Evolutionary conservation across 1,140 invertebrate species (phyloP).

Genomic region (Caenorhabditis inopinata): DNA sequence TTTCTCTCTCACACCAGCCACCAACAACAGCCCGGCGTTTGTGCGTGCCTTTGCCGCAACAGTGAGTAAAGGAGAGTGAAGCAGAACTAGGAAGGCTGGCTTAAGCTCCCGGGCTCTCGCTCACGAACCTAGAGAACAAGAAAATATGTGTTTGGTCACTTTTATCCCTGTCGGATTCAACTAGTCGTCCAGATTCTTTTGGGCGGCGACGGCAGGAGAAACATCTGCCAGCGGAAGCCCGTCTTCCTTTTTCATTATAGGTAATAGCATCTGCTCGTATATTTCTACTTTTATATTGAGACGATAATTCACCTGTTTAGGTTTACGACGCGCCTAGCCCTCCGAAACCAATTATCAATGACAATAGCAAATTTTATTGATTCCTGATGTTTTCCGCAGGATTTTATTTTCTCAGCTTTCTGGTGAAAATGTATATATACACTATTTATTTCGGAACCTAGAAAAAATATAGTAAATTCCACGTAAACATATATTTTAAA

Average conservation of each 20-base stretch:
- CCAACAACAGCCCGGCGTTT: constrained; percentile 9
- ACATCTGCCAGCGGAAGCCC: neutral
- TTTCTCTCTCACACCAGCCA: constrained; percentile 19
- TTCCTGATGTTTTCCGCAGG: too few species aligned
- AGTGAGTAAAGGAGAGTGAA: constrained; percentile 4
- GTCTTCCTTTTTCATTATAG: neutral
- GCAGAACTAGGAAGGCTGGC: neutral
- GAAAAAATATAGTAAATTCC: too few species aligned
- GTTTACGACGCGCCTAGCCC: neutral
- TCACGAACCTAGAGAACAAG: constrained; percentile 1
- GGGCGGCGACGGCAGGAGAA: neutral
- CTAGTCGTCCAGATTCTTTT: neutral
- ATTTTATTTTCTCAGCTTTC: too few species aligned
- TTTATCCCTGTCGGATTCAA: neutral
- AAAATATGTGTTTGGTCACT: constrained; percentile 22
- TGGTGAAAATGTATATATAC: too few species aligned
- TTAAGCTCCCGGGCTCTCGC: neutral
- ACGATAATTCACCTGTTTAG: constrained; percentile 19
- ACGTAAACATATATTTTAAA: too few species aligned
- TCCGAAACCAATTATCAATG: constrained; percentile 8
- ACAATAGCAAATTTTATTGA: too few species aligned
- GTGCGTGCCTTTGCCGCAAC: neutral
- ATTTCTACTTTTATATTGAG: neutral
- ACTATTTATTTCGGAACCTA: too few species aligned
- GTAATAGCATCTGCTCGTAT: constrained; percentile 28